These are phyloP conservation scores for Chironomus striatipennis DNA, from an alignment of 1,140 invertebrate species.

Conservation along the genomic window DNA sequence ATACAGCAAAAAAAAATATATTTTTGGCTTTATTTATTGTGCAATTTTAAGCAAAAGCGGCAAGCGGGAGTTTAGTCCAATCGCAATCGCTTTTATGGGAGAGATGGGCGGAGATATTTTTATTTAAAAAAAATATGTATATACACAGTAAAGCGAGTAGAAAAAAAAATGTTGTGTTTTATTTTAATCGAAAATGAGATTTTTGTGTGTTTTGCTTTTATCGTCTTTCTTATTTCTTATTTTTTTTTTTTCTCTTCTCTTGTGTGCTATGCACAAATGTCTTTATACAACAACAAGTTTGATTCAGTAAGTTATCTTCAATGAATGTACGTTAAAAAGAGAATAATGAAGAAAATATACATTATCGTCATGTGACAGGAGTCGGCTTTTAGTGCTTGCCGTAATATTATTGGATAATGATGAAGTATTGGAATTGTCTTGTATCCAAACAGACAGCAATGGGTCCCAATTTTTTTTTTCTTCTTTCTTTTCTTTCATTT, in stretches of 20 bases:
- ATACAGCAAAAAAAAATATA: background rate
- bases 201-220: background rate
- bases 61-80: constrained; percentile 19
- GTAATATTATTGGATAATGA: constrained; percentile 4
- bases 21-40: constrained; percentile 19
- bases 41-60: constrained; percentile 19
- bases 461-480: background rate
- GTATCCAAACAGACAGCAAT: background rate
- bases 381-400: background rate
- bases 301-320: no score
- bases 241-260: background rate
- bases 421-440: background rate
- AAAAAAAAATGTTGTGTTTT: background rate
- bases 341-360: background rate
- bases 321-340: background rate
- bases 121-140: background rate
- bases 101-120: constrained; percentile 15
- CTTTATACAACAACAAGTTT: background rate
- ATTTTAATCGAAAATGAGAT: constrained; percentile 11
- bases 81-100: constrained; percentile 5
- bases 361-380: background rate
- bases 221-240: no score
- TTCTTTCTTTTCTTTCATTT: background rate
- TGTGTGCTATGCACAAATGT: background rate
- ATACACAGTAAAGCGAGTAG: background rate